These are phyloP conservation scores for Ceratoteleas bidentatus DNA, from an alignment of 1,140 invertebrate species.

Conservation along the genomic window DNA sequence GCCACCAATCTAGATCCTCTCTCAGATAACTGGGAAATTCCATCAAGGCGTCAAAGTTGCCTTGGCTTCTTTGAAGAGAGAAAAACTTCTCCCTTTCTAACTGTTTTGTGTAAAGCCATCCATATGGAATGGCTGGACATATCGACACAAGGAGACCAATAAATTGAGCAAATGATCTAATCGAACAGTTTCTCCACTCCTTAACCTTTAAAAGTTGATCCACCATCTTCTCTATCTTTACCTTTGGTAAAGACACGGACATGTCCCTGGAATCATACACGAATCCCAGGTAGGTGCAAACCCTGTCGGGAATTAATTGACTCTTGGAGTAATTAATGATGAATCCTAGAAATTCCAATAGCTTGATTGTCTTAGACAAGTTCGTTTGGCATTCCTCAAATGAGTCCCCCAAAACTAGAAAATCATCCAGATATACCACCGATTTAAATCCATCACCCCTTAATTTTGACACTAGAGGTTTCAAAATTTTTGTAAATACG, in stretches of 20 bases:
- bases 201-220: too few relatives aligned
- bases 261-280: conserved; percentile 47
- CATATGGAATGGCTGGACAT: too few relatives aligned
- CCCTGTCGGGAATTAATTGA: conserved; percentile 2
- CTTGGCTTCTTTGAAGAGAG: conserved; percentile 23
- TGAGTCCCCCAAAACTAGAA: conserved; percentile 29
- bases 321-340: conserved; percentile 64
- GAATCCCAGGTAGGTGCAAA: conserved; percentile 59
- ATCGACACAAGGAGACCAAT: too few relatives aligned
- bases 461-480: too few relatives aligned
- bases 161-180: too few relatives aligned
- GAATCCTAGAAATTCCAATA: conserved; percentile 56
- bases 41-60: conserved; percentile 35
- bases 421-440: too few relatives aligned
- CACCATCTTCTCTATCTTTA: conserved; percentile 36
- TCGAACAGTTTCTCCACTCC: too few relatives aligned
- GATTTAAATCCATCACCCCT: too few relatives aligned
- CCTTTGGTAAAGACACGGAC: conserved; percentile 38
- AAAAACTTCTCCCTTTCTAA: conserved; percentile 31
- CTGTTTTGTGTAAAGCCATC: too few relatives aligned
- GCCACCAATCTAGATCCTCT: conserved; percentile 67
- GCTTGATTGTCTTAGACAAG: conserved; percentile 7
- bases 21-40: conserved; percentile 1
- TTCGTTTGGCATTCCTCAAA: conserved; percentile 21
- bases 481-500: too few relatives aligned